Evolutionary conservation across 1,140 invertebrate genomes (phyloP).

Genomic region (Agrypnia vestita): DNA sequence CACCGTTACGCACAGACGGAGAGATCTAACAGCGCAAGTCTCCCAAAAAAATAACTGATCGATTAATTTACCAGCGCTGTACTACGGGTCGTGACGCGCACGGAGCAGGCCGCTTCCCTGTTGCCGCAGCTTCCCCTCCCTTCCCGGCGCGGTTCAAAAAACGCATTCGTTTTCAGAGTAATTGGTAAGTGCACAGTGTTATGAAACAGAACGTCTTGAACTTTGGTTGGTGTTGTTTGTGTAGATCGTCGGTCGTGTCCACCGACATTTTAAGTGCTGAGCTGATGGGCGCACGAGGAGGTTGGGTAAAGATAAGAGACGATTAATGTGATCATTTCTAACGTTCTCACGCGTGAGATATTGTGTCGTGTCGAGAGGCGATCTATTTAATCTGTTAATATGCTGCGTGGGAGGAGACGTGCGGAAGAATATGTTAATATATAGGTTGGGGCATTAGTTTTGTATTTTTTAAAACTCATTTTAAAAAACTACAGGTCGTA

Average conservation of each 20-base stretch:
- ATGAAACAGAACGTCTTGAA: constrained; percentile 32
- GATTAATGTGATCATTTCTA: no score
- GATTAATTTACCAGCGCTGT: constrained; percentile 20
- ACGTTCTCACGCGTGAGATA: no score
- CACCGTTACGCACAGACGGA: no score
- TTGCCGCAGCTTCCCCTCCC: constrained; percentile 5
- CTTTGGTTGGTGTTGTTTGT: constrained; percentile 11
- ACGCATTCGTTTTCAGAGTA: constrained; percentile 32
- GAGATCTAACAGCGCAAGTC: no score
- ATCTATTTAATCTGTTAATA: no score
- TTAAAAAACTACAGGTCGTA: no score
- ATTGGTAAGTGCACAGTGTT: constrained; percentile 28
- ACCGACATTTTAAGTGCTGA: constrained; percentile 15
- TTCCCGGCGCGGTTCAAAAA: constrained; percentile 28
- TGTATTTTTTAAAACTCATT: no score
- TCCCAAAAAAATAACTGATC: background rate
- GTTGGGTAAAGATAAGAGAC: background rate
- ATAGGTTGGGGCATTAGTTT: no score
- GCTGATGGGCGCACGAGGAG: constrained; percentile 7
- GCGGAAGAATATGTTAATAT: no score
- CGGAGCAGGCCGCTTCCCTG: constrained; percentile 3
- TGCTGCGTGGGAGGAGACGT: no score
- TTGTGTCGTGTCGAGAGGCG: no score
- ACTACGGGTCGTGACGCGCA: constrained; percentile 1
- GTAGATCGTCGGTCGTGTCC: constrained; percentile 29